Conservation (phyloP, 2,113 vertebrate genomes). For the Lasiurus borealis region DNA sequence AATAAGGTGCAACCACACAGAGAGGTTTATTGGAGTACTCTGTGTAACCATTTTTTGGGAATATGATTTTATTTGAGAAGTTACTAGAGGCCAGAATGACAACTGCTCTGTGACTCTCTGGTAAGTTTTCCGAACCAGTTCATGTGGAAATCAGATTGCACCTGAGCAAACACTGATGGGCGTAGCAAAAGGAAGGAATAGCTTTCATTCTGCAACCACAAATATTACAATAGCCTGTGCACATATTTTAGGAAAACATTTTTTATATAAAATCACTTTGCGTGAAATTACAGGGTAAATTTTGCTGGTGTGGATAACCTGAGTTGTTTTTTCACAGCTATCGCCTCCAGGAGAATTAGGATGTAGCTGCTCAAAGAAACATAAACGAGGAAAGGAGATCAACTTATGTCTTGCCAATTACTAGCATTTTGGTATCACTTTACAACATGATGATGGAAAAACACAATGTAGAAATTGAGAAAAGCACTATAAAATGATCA, state of each 20-base stretch:
- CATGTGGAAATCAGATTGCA: constrained; percentile 82
- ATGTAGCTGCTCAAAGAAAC: constrained; percentile 51
- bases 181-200: constrained; percentile 70
- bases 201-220: constrained; percentile 80
- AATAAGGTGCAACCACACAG: constrained; percentile 76
- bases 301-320: constrained; percentile 63
- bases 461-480: not conserved
- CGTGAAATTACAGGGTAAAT: constrained; percentile 80
- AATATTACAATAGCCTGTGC: constrained; percentile 79
- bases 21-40: constrained; percentile 73
- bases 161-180: constrained; percentile 87
- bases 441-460: not conserved
- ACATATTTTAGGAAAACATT: constrained; percentile 81
- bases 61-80: constrained; percentile 77
- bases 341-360: constrained; percentile 52
- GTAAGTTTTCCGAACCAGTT: constrained; percentile 78
- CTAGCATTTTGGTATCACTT: not conserved
- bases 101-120: constrained; percentile 63
- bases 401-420: not conserved
- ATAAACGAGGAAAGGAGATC: not conserved
- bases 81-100: constrained; percentile 54
- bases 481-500: not conserved
- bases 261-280: constrained; percentile 75
- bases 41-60: constrained; percentile 56
- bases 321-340: constrained; percentile 44